Conservation (phyloP, 2,888 invertebrate genomes). For the Branchipolynoe longqiensis region DNA sequence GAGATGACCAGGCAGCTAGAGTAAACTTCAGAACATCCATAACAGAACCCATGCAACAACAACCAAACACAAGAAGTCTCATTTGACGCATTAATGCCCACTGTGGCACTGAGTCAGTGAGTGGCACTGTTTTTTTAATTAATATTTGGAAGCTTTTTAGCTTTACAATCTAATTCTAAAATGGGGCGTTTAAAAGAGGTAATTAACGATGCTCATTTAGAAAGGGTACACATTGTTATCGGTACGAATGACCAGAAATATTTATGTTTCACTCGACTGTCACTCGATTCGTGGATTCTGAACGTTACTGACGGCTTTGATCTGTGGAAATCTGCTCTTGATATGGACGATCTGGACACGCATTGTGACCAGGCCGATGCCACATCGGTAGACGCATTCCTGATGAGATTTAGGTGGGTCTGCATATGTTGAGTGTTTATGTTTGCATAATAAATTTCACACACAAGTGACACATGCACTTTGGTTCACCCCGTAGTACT, state of each 20-base stretch:
- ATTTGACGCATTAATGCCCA: no score
- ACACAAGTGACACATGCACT: no score
- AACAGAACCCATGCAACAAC: no score
- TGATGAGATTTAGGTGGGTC: conserved; percentile 75
- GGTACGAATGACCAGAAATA: conserved; percentile 70
- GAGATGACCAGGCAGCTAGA: no score
- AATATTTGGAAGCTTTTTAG: not conserved
- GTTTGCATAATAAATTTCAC: no score
- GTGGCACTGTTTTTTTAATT: not conserved
- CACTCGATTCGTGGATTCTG: conserved; percentile 69
- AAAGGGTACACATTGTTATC: conserved; percentile 70
- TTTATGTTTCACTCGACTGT: conserved; percentile 73
- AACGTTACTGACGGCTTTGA: conserved; percentile 75
- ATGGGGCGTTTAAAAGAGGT: conserved; percentile 54
- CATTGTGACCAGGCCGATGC: conserved; percentile 72
- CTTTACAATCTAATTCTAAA: not conserved
- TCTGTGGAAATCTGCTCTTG: conserved; percentile 74
- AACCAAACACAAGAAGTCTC: no score
- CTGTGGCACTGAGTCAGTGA: no score
- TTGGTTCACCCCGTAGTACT: no score
- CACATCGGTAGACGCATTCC: conserved; percentile 70
- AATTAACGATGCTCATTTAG: conserved; percentile 66
- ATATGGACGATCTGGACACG: conserved; percentile 74
- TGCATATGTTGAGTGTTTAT: no score
- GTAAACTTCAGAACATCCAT: no score